Conservation (phyloP, 1,140 invertebrate genomes). For the Pemphigus obesinymphae region DNA sequence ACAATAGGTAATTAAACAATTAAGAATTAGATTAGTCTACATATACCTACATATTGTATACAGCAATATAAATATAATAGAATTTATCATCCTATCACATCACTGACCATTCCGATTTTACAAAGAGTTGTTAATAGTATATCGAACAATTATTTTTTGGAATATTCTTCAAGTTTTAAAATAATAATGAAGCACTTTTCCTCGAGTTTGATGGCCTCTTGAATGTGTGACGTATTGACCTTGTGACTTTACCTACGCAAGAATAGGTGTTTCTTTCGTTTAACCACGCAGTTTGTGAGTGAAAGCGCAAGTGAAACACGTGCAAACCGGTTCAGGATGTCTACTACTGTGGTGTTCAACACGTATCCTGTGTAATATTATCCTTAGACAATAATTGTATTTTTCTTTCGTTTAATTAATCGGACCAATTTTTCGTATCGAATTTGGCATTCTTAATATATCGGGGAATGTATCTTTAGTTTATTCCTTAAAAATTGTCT, state of each 20-base stretch:
- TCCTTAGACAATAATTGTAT: not conserved
- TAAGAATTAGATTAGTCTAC: not conserved
- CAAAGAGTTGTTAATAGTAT: no score
- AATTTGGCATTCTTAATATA: not conserved
- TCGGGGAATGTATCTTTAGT: not conserved
- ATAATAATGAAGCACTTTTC: not conserved
- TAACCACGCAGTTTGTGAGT: not conserved
- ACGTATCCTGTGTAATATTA: not conserved
- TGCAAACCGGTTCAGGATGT: conserved; percentile 37
- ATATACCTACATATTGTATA: not conserved
- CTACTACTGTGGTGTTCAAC: not conserved
- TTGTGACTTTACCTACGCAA: not conserved
- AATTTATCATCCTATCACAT: no score
- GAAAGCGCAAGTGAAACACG: conserved; percentile 28
- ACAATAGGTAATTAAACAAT: not conserved
- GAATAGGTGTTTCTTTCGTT: conserved; percentile 21
- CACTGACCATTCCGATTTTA: no score
- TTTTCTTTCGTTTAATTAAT: not conserved
- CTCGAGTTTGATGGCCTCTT: not conserved
- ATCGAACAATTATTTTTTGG: not conserved
- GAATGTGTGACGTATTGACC: not conserved
- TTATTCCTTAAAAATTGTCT: not conserved
- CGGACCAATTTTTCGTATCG: not conserved
- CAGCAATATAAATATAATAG: no score
- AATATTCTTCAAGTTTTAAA: not conserved